Conservation (phyloP, 1,140 invertebrate species). For the Drosophila santomea region DNA sequence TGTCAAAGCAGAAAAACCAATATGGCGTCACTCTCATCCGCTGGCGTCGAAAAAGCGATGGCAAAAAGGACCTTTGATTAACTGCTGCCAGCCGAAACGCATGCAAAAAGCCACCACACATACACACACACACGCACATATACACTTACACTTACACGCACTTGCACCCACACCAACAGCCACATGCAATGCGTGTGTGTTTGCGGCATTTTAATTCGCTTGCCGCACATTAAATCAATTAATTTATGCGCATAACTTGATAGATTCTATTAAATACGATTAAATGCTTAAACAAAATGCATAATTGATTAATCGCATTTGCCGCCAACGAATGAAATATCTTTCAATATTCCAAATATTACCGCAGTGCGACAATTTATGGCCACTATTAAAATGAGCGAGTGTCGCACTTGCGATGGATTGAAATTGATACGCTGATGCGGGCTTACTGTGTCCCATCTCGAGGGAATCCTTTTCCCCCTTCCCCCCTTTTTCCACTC, state of each 20-base stretch:
- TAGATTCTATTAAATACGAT: slow-evolving; percentile 49
- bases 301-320: slow-evolving; percentile 64
- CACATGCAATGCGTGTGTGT: background rate
- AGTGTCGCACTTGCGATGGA: slow-evolving; percentile 11
- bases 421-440: slow-evolving; percentile 21
- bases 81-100: slow-evolving; percentile 29
- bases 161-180: background rate
- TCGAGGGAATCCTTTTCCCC: background rate
- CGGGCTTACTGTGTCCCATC: background rate
- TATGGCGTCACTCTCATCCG: slow-evolving; percentile 22
- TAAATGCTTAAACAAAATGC: slow-evolving; percentile 57
- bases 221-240: slow-evolving; percentile 58
- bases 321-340: slow-evolving; percentile 26
- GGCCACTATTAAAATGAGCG: slow-evolving; percentile 39
- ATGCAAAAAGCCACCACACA: slow-evolving; percentile 16
- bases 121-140: background rate
- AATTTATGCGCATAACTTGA: slow-evolving; percentile 70
- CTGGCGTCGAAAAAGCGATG: background rate
- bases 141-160: background rate
- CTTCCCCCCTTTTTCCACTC: background rate
- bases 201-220: slow-evolving; percentile 57
- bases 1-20: slow-evolving; percentile 51
- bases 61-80: slow-evolving; percentile 40
- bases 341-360: slow-evolving; percentile 27
- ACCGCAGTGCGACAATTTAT: slow-evolving; percentile 25